Conservation (phyloP, 2,888 invertebrate genomes). For the Sipunculus nudus region DNA sequence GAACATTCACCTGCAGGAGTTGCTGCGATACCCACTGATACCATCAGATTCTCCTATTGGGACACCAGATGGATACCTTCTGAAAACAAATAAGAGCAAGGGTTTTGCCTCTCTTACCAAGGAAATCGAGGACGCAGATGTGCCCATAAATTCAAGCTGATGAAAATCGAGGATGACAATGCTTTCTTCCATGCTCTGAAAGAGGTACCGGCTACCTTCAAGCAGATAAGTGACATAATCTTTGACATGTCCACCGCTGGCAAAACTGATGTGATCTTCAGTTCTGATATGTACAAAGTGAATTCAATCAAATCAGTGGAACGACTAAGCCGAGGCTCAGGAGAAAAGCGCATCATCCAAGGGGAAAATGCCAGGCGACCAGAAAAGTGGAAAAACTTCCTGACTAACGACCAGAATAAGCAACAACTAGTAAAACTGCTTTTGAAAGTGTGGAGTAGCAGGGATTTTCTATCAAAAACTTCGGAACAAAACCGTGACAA, state of each 20-base stretch:
- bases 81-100: constrained; percentile 43
- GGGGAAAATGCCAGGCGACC: too few species aligned
- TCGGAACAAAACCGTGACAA: too few species aligned
- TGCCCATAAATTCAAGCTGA: too few species aligned
- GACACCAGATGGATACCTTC: constrained; percentile 9
- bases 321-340: too few species aligned
- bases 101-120: constrained; percentile 13
- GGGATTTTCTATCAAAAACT: too few species aligned
- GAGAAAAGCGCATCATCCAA: too few species aligned
- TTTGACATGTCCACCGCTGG: background rate
- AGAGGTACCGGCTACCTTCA: constrained; percentile 1
- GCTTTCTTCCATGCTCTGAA: constrained; percentile 12
- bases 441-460: too few species aligned
- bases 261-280: constrained; percentile 1
- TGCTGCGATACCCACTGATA: constrained; percentile 3
- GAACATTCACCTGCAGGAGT: constrained; percentile 2
- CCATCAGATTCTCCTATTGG: constrained; percentile 1
- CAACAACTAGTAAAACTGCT: too few species aligned
- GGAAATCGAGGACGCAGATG: constrained; percentile 2
- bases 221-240: background rate
- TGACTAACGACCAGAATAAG: too few species aligned
- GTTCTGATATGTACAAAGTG: background rate
- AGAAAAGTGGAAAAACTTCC: too few species aligned
- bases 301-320: constrained; percentile 7
- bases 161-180: constrained; percentile 23